A percentile compares a stretch with the other conserved stretches of the same genome.
These are phyloP conservation scores for Ethmia dodecea DNA, from an alignment of 2,888 invertebrate genomes.

Conservation along the genomic window DNA sequence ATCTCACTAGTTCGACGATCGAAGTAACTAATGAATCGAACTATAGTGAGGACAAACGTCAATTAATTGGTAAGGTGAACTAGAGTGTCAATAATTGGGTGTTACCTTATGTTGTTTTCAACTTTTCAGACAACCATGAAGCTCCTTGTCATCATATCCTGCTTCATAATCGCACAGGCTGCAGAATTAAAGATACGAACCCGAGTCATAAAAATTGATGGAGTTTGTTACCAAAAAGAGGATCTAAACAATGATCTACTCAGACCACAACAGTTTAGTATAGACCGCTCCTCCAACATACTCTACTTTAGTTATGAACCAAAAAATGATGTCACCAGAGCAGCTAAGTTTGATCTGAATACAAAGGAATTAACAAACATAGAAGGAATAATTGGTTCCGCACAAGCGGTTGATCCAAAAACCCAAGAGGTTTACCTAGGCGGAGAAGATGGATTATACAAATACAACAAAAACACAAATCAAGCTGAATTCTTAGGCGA, in stretches of 20 bases:
- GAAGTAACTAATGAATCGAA: too few relatives aligned
- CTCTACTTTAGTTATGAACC: conserved; percentile 57
- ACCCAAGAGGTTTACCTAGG: conserved; percentile 50
- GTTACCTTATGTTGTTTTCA: too few relatives aligned
- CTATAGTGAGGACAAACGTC: too few relatives aligned
- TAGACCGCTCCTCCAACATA: conserved; percentile 42
- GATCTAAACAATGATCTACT: conserved; percentile 34
- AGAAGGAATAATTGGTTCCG: conserved; percentile 49
- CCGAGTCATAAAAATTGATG: conserved; percentile 13
- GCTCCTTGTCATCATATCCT: too few relatives aligned
- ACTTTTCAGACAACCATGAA: too few relatives aligned
- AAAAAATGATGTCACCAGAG: conserved; percentile 34
- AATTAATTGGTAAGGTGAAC: too few relatives aligned
- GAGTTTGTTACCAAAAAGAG: conserved; percentile 41
- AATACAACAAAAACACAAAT: conserved; percentile 39
- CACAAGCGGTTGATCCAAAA: conserved; percentile 46
- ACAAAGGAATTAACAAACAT: conserved; percentile 43
- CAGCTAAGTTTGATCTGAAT: conserved; percentile 44
- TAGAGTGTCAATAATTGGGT: too few relatives aligned
- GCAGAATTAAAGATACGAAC: too few relatives aligned
- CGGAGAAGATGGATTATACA: conserved; percentile 52
- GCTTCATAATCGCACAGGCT: too few relatives aligned
- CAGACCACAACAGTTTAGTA: conserved; percentile 30
- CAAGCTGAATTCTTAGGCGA: conserved; percentile 36
- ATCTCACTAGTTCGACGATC: too few relatives aligned